Evolutionary conservation across 2,888 invertebrate genomes (phyloP).

Genomic region (Euzetes globulus): DNA sequence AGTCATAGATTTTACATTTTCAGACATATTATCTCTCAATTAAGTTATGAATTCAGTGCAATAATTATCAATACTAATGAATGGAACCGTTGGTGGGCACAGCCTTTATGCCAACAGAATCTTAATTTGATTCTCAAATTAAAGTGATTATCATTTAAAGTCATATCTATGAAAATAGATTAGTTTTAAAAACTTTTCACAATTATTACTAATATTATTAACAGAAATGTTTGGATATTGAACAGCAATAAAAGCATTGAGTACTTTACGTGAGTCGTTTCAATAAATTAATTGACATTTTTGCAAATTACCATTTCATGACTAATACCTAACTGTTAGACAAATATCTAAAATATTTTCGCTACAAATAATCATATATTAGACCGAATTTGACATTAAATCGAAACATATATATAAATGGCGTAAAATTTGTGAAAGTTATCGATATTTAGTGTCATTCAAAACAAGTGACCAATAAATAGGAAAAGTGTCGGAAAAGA

Average conservation of each 20-base stretch:
- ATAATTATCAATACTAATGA: background rate
- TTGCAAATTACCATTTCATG: too few species aligned
- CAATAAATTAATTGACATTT: too few species aligned
- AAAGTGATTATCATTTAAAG: background rate
- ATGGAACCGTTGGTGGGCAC: background rate
- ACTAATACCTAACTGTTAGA: too few species aligned
- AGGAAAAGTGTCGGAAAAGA: background rate
- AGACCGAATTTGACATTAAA: background rate
- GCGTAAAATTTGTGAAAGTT: background rate
- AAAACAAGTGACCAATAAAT: conserved; percentile 3
- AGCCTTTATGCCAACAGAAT: background rate
- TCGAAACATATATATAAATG: background rate
- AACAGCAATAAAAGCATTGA: too few species aligned
- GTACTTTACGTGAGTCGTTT: too few species aligned
- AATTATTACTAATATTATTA: too few species aligned
- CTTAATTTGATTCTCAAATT: background rate
- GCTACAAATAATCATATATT: too few species aligned
- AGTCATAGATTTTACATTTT: background rate
- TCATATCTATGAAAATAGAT: background rate
- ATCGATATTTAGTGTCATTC: conserved; percentile 5
- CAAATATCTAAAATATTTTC: too few species aligned
- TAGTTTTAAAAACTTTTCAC: too few species aligned
- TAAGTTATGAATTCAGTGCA: background rate
- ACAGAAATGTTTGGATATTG: too few species aligned
- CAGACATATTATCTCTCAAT: background rate